These are phyloP conservation scores for Peromyscus attwateri DNA, from an alignment of 2,797 vertebrate genomes.

Conservation along the genomic window DNA sequence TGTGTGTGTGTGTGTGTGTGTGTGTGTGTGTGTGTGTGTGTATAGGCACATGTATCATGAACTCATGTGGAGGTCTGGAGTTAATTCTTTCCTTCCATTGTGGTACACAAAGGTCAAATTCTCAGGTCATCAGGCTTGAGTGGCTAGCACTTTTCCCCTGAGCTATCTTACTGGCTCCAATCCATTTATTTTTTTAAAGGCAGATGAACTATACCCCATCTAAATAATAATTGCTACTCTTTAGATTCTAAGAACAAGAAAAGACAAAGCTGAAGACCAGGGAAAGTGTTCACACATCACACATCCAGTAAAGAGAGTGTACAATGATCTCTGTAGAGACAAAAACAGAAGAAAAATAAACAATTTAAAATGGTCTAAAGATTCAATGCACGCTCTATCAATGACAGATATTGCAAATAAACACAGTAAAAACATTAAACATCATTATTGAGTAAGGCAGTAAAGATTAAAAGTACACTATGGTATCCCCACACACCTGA, in stretches of 20 bases:
- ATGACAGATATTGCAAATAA: background rate
- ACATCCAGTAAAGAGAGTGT: background rate
- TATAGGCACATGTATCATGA: background rate
- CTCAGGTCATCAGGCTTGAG: background rate
- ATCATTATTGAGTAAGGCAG: background rate
- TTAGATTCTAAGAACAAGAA: background rate
- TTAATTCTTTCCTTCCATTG: background rate
- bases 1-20: too few relatives aligned
- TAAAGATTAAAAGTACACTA: fast-evolving
- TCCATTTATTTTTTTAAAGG: background rate
- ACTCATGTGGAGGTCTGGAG: background rate
- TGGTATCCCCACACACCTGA: fast-evolving
- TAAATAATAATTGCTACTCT: background rate
- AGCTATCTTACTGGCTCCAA: background rate
- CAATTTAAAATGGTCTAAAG: background rate
- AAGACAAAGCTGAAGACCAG: background rate
- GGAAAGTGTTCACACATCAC: background rate
- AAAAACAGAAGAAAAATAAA: background rate
- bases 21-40: background rate
- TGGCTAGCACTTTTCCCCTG: background rate
- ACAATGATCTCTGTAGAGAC: background rate
- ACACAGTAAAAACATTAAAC: background rate
- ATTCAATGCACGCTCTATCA: fast-evolving
- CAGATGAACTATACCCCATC: background rate
- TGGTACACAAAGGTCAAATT: background rate